Base-by-base conservation (phyloP, 2,888 invertebrate genomes). In the Oeneis ivallda region DNA sequence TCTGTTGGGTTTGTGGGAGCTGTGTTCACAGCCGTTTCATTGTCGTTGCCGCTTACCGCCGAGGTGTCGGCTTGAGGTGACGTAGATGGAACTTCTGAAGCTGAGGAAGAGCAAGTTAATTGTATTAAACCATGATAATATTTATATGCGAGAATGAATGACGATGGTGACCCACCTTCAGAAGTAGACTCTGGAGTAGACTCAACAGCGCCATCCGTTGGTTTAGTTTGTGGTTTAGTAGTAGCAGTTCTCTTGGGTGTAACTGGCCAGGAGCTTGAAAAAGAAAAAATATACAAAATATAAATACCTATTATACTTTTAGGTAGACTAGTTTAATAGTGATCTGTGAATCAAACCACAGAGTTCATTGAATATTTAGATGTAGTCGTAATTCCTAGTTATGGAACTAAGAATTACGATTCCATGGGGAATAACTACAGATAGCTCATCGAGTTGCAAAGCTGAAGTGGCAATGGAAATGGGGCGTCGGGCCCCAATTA, bases 201-300 rank as follows among this genome's bases (percentile, higher is more conserved):
- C 58, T 34, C 45, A 5, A n/a, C 8, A 7, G 11, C 5, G 7
- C 37, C 7, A 49, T 2, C 3, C 26, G 13, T 15, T 39, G 43
- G 10, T 47, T 58, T 58, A 9, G 34, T 0, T 5, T 8, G 10
- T 39, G 43, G 10, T 47, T 58, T 58, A 9, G 34, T 0, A 37
- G 13, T 17, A 8, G 17, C 10, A 49, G 10, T 60, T n/a, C 37
- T 60, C 39, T 60, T 60, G 19, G 37, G 13, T 13, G 60, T 60
- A n/a, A 60, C 60, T 39, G 60, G 50, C 60, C 60, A 60, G 26
- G 60, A 49, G n/a, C 60, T 60, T 19, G 11, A 39, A 50, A n/a
- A 19, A 56, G 0, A 19, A 1, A 37, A 8, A 2, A 17, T 13
- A 43, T 11, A 7, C 1, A 47, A 45, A 41, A 11, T 13, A 9